Percentiles rank a stretch among this genome's conserved stretches.
Evolutionary conservation across 2,797 vertebrate species (phyloP).

Genomic region (Peromyscus aztecus): DNA sequence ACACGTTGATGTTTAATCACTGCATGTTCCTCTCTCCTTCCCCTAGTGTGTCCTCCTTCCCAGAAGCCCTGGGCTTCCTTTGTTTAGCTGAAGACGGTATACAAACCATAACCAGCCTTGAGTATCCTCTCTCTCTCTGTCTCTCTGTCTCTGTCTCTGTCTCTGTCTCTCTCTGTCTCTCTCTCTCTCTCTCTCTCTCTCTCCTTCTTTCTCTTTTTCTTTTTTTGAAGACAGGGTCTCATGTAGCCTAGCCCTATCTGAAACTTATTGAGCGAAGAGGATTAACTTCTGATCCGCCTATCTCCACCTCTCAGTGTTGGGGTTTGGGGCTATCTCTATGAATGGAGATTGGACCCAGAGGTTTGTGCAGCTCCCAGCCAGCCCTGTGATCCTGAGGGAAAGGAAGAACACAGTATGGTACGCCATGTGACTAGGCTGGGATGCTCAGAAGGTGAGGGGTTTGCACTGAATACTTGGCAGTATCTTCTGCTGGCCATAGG

Average conservation of each 20-base stretch:
- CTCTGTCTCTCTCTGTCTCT: rapidly evolving
- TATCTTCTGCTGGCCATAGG: not conserved
- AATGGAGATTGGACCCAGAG: too few relatives aligned
- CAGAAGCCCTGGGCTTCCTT: not conserved
- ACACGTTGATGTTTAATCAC: not conserved
- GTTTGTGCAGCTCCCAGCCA: not conserved
- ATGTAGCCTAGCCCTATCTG: not conserved
- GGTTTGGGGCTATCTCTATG: not conserved
- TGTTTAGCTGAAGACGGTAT: not conserved
- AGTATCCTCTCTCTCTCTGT: not conserved
- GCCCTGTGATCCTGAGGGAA: not conserved
- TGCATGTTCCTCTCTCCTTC: not conserved
- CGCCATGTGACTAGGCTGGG: not conserved
- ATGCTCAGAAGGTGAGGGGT: not conserved
- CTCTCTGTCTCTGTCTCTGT: rapidly evolving
- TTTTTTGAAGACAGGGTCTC: not conserved
- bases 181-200: rapidly evolving
- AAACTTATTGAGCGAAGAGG: not conserved
- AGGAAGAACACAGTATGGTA: too few relatives aligned
- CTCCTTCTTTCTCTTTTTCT: rapidly evolving
- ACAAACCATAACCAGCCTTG: not conserved
- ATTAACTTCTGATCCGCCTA: not conserved
- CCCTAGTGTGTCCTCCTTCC: not conserved
- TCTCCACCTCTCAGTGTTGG: not conserved
- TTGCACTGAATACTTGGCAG: not conserved